Evolutionary conservation across 2,797 vertebrate genomes (phyloP), one percentile per base, ranked within the genome.

Genomic region (Trematomus bernacchii): DNA sequence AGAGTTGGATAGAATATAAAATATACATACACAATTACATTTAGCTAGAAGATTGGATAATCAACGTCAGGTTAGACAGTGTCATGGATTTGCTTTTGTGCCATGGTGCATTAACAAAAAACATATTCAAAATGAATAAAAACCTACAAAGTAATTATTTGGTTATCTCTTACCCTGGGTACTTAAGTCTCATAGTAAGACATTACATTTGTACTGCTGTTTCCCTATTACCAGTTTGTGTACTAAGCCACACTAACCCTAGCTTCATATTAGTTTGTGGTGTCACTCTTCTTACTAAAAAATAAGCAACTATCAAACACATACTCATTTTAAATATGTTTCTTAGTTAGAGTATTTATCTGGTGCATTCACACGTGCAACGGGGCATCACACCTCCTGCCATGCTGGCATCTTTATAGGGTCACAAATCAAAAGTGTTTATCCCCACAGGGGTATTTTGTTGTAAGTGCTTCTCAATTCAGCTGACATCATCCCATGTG

Each of bases 401-500:
- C 16, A 42, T 6, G 40, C 21, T 40, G 10, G 57, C 51, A 58
- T 15, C 18, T 65, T 44, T 21, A 23, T 15, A 12, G 1, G 19
- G 44, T 61, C 44, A 52, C 0, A 52, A 33, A 55, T 54, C 10
- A 43, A 59, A 33, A 43, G 1, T 4, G n/a, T 68, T 63, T 57
- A 68, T 33, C 1, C 19, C 1, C 40, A 42, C 30, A 2, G 18
- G 58, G 27, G 13, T 47, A 44, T 46, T 67, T 57, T 27, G 51
- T 51, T 27, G 1, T 47, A 16, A 19, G 21, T 4, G 47, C 60
- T 23, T 51, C 16, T 50, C 21, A 55, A 51, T 57, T 71, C 71
- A 66, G 66, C 42, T 58, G 12, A 53, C 40, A 47, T 72, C 15
- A 16, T 51, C 19, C 27, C 10, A 8, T 68, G 23, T 50, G 23